Evolutionary conservation across 2,888 invertebrate species (phyloP), one percentile per base, ranked within the genome.

Genomic region (Rhamphomyia laevipes): DNA sequence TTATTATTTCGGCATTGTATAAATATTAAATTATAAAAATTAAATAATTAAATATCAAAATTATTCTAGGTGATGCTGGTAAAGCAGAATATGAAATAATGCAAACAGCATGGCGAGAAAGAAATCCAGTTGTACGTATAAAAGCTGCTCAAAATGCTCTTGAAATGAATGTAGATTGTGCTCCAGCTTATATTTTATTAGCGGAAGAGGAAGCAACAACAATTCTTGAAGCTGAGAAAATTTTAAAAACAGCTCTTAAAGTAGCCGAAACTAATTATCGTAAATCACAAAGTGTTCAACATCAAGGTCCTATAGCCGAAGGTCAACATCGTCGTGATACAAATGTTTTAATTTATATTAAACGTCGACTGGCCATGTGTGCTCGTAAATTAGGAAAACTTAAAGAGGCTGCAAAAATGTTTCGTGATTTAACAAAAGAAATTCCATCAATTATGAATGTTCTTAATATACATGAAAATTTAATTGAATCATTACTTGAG

Each of bases 181-280:
- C 94, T 1, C 86, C 95, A 23, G 96, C 97, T 18, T 84, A 93
- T 64, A 91, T 97, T 62, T 74, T 97, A 57, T 73, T 97, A 37
- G 96, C 96, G 4, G 97, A 97, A 73, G 97, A 97, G 72, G 95
- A 96, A 70, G 88, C 93, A 31, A 86, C 89, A 52, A 93, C 92
- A 17, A 93, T 97, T 54, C 66, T 81, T 9, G 95, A 96, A 67
- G 84, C 83, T 4, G 90, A 92, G 63, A 86, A 84, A 63, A 80
- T 86, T 55, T 73, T 90, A 27, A 86, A 85, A 63, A 84, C 85
- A 59, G 91, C 90, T 1, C 73, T 89, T 10, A 88, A 86, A 71
- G 81, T 84, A 35, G 91, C 91, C 2, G 92, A 93, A 68, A 74
- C 77, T 42, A 86, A 85, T 67, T 86, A 86, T 59, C 63, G 72